phyloP scores from a whole-genome alignment of 2,113 vertebrate genomes.

The Ciconia boyciana region DNA sequence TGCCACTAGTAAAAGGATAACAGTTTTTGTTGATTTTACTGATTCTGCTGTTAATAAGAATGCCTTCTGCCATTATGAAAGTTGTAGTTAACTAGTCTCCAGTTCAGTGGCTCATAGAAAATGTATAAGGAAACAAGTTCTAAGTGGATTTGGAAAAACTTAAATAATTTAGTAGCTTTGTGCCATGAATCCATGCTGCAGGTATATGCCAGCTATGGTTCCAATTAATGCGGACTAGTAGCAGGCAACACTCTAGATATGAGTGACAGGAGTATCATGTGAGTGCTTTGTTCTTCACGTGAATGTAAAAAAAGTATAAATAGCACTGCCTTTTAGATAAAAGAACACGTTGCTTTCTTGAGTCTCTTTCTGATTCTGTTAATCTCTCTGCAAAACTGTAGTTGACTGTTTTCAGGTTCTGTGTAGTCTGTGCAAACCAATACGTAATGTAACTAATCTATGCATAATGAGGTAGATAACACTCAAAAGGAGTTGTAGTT shows the following conservation, averaged over 20 bases:
- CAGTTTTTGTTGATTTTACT: background rate
- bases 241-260: background rate
- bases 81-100: background rate
- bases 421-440: conserved; percentile 12
- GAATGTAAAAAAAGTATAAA: background rate
- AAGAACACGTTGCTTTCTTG: background rate
- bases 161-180: background rate
- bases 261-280: background rate
- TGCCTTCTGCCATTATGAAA: background rate
- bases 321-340: background rate
- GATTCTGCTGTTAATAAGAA: background rate
- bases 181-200: background rate
- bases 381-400: background rate
- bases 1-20: background rate
- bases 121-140: background rate
- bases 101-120: background rate
- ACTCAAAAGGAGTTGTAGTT: background rate
- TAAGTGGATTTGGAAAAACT: background rate
- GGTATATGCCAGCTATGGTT: background rate
- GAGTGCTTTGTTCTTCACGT: background rate
- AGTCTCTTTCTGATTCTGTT: background rate
- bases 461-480: conserved; percentile 36
- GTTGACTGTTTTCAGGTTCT: background rate
- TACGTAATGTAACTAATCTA: background rate
- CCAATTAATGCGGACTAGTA: background rate